Evolutionary conservation across 2,113 vertebrate species (phyloP).

Genomic region (Marcusenius ussheri): DNA sequence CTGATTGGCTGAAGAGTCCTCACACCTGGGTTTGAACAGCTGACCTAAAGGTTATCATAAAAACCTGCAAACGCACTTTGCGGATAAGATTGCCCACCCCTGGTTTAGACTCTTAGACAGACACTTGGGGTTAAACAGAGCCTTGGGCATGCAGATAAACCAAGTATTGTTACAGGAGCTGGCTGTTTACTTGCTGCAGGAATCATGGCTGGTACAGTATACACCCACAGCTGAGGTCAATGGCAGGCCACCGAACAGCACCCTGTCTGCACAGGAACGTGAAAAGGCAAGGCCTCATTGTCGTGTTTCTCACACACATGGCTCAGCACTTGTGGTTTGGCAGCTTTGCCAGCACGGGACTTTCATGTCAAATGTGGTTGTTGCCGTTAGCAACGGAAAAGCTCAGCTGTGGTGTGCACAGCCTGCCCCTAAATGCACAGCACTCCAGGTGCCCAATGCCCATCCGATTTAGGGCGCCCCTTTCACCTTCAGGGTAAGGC

Average conservation of each 20-base stretch:
- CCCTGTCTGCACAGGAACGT: background rate
- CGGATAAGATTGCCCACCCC: too few relatives aligned
- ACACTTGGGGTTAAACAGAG: conserved; percentile 29
- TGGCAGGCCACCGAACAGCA: background rate
- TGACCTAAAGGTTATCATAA: too few relatives aligned
- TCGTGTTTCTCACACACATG: background rate
- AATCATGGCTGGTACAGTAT: background rate
- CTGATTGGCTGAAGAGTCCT: too few relatives aligned
- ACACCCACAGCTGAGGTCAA: conserved; percentile 20
- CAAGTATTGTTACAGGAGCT: conserved; percentile 21
- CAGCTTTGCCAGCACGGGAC: background rate
- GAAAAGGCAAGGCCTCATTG: background rate
- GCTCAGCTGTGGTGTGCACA: background rate
- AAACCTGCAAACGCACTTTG: too few relatives aligned
- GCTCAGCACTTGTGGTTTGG: background rate
- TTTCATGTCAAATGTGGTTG: background rate
- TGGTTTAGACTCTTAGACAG: too few relatives aligned
- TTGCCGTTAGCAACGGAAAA: background rate
- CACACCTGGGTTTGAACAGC: too few relatives aligned
- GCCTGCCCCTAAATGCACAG: background rate
- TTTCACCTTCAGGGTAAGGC: background rate
- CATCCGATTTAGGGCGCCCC: background rate
- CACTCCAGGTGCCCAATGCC: background rate
- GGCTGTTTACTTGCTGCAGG: background rate
- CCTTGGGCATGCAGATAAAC: conserved; percentile 41